phyloP scores from a whole-genome alignment of 2,888 invertebrate genomes.

The Drosophila robusta region DNA sequence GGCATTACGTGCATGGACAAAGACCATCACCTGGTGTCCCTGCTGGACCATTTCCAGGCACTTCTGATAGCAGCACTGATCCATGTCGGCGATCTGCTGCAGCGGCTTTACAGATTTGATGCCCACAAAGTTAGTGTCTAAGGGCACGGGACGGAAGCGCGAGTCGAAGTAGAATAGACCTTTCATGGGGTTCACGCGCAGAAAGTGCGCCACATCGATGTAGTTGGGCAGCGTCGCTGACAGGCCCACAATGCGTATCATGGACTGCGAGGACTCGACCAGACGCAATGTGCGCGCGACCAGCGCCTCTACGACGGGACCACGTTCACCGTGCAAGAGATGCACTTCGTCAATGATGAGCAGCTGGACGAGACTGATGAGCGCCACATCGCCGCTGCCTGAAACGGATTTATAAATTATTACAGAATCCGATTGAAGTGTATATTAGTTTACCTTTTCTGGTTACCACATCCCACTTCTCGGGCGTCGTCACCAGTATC shows the following conservation, averaged over 20 bases:
- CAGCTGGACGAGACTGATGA: conserved; percentile 95
- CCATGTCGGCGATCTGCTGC: conserved; percentile 91
- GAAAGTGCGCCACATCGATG: conserved; percentile 96
- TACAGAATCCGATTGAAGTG: background rate
- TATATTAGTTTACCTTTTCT: conserved; percentile 88
- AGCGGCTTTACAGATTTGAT: conserved; percentile 89
- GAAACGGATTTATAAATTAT: background rate
- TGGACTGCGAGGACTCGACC: conserved; percentile 95
- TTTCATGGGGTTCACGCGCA: conserved; percentile 95
- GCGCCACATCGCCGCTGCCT: conserved; percentile 93
- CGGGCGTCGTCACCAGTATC: conserved; percentile 99
- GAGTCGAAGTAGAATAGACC: conserved; percentile 98
- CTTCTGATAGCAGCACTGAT: conserved; percentile 96
- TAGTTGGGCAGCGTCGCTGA: conserved; percentile 99
- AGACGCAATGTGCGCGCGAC: conserved; percentile 98
- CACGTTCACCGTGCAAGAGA: conserved; percentile 97
- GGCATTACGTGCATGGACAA: conserved; percentile 98
- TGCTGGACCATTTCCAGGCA: conserved; percentile 93
- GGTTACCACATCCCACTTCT: conserved; percentile 99
- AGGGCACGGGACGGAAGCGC: conserved; percentile 97
- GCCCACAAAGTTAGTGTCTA: conserved; percentile 96
- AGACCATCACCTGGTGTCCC: conserved; percentile 98
- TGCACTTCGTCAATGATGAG: conserved; percentile 99
- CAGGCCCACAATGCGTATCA: conserved; percentile 98
- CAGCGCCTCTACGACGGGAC: conserved; percentile 98